Evolutionary conservation across 1,140 invertebrate genomes (phyloP), one percentile per base, ranked within the genome.

Genomic region (Samia ricini): DNA sequence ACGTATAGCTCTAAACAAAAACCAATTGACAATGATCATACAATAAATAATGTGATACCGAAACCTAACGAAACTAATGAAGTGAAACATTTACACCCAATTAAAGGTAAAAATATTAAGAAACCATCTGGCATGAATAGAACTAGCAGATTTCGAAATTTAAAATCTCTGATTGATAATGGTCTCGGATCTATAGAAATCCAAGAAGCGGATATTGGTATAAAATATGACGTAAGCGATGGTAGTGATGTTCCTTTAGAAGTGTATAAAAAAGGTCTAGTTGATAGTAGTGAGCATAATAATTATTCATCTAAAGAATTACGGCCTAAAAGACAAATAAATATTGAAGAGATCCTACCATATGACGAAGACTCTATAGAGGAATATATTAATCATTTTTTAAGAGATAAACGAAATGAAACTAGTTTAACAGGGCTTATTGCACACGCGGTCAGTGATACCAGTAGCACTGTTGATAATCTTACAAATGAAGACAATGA

Each of bases 1-100:
- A 96, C 94, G 0, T 96, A 96, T 76, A 94, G 95, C 19, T 93
- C 94, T 0, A 93, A 89, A 55, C 76, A 79, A 10, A 85, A 86
- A 66, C 61, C 76, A 20, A 61, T 62, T 4, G 65, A 64, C 10
- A 64, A 72, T 19, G 65, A 69, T 24, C 63, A 74, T 36, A 60
- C 64, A 18, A 66, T 69, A 21, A 73, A 64, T 54, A 86, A 85
- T 18, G 79, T 85, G 69, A 80, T 83, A 80, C 58, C 71, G 59
- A 77, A 84, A 63, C 81, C 88, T 4, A 90, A 91, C 63, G 92
- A 92, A 83, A 91, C 90, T 0, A 91, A 91, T 61, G 91, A 93
- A 79, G 92, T 93, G 0, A 92, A 92, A 77, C 92, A 93, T 78
- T 77, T 93, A 64, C 92, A 93, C 68, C 85, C 83, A 21, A 77